A percentile compares a stretch with the other conserved stretches of the same genome.
phyloP scores from a whole-genome alignment of 2,113 vertebrate species.

The Laticauda colubrina region DNA sequence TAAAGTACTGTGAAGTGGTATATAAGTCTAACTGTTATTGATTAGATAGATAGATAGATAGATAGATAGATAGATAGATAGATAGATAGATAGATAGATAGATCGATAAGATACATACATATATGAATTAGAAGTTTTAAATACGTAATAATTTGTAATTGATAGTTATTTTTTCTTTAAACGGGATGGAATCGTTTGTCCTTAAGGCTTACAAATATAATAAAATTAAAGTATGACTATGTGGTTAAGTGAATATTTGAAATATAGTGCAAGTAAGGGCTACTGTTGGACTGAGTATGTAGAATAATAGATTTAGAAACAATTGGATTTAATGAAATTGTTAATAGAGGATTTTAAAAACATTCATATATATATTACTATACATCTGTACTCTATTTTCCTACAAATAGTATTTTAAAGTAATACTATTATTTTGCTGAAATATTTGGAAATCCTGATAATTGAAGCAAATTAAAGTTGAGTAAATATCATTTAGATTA shows the following conservation, averaged over 20 bases:
- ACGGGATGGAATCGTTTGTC: background rate
- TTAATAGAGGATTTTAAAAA: fast-evolving
- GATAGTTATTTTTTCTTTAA: background rate
- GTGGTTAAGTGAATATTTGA: background rate
- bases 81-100: too few relatives aligned
- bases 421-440: background rate
- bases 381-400: background rate
- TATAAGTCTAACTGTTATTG: too few relatives aligned
- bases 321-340: background rate
- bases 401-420: background rate
- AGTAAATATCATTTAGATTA: background rate
- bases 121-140: background rate
- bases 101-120: too few relatives aligned
- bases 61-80: too few relatives aligned
- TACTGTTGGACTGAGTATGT: background rate
- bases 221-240: background rate
- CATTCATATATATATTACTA: background rate
- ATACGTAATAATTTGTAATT: background rate
- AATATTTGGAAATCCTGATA: background rate
- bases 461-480: background rate
- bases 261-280: background rate
- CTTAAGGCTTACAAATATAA: background rate
- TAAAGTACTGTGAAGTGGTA: too few relatives aligned
- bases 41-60: too few relatives aligned
- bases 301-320: background rate